A percentile compares a stretch with the other conserved stretches of the same genome.
These are phyloP conservation scores for Corythaeola cristata DNA, from an alignment of 2,113 vertebrate species.

Conservation along the genomic window DNA sequence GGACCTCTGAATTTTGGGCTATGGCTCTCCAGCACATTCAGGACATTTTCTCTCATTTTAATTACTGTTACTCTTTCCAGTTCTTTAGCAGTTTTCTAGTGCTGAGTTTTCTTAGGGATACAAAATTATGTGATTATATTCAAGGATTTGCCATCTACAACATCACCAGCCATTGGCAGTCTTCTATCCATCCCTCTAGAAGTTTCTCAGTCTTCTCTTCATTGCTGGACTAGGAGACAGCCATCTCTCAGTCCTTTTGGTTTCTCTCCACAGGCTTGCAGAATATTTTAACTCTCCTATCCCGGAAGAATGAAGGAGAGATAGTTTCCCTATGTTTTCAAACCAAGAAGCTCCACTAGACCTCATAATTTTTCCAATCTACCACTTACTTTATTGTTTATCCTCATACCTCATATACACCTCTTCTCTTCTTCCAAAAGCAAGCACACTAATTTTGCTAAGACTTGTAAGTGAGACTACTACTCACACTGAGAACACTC, in stretches of 20 bases:
- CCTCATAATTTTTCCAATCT: background rate
- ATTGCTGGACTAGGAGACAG: background rate
- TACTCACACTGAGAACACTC: background rate
- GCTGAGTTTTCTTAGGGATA: background rate
- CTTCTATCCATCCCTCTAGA: background rate
- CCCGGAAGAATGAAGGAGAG: background rate
- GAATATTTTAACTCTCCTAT: background rate
- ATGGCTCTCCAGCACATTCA: background rate
- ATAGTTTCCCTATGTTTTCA: background rate
- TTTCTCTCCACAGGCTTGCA: background rate
- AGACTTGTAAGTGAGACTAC: background rate
- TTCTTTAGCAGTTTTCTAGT: background rate
- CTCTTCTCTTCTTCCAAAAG: background rate
- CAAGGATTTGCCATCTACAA: background rate
- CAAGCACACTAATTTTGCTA: background rate
- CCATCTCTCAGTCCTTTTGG: background rate
- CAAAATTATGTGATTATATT: background rate
- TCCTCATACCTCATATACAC: background rate
- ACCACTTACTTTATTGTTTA: background rate
- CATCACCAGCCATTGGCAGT: background rate
- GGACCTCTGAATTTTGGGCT: background rate
- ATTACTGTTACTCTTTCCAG: background rate
- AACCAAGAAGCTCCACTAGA: background rate
- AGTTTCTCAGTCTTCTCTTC: background rate
- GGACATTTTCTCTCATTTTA: background rate